Base-by-base conservation (phyloP, 2,113 vertebrate genomes). In the Myotis lucifugus region DNA sequence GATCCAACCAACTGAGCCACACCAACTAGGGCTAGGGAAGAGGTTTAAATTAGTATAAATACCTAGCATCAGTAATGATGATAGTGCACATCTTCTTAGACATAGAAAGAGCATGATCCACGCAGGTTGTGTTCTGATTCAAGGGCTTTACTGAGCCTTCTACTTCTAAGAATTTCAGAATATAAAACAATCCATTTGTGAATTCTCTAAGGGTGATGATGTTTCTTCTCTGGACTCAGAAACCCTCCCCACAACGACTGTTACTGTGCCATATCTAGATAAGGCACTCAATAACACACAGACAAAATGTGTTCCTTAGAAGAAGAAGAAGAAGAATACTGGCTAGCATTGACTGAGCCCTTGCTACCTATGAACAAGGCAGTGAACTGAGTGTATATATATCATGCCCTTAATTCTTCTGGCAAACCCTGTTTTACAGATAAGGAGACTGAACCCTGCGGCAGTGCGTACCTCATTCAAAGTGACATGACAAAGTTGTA, bases 31-130 rank as follows among this genome's bases (percentile, higher is more conserved):
- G 64, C 29, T 67, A 67, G 27, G 59, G 72, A 94, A 88, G 42
- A 88, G 12, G 14, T 46, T 90, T 82, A 69, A 91, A 92, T 96
- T 81, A 76, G 66, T 25, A 50, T 56, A 29, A 96, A 85, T 64
- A 21, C 8, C 25, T 46, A 15, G 79, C 34, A 77, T 92, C 25
- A 61, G 84, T 77, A 48, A 74, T 34, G 27, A 64, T 27, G 61
- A 37, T 10, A 19, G 34, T 67, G 25, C 3, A 0, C 19, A 27
- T 56, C 19, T 89, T 52, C 27, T 17, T 61, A 85, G 34, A 86
- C 7, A 46, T 14, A 56, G 85, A 73, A 52, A 73, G 27, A 40
- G 21, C 66, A 27, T n/a, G 40, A 69, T 37, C 42, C 37, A 32
- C 17, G 25, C 4, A 56, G 56, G 56, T 15, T 1, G 9, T 3